These are phyloP conservation scores for Norana najaformis DNA, from an alignment of 2,888 invertebrate genomes.

Conservation along the genomic window DNA sequence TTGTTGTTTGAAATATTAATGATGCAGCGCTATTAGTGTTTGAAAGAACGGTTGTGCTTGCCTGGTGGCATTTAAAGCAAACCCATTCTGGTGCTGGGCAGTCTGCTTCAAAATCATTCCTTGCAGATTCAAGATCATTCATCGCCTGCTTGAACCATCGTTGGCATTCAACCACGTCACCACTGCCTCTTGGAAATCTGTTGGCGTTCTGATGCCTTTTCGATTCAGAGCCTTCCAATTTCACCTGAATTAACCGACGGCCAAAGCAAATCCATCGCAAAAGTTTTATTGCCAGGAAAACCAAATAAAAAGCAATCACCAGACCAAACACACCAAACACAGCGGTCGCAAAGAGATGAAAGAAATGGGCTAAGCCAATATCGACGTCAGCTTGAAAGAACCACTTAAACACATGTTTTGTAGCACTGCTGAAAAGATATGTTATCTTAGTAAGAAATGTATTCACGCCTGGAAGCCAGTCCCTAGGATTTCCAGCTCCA, in stretches of 20 bases:
- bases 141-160: background rate
- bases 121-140: conserved; percentile 25
- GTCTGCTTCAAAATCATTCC: conserved; percentile 26
- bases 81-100: conserved; percentile 19
- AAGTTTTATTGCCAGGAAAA: background rate
- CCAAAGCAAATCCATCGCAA: background rate
- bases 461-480: background rate
- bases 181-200: background rate
- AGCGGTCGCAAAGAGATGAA: background rate
- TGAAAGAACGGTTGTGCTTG: background rate
- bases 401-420: background rate
- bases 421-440: background rate
- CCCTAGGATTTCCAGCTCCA: background rate
- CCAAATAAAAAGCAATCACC: background rate
- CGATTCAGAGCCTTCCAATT: background rate
- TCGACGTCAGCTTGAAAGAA: background rate
- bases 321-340: conserved; percentile 1
- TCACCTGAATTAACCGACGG: background rate
- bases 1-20: background rate
- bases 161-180: background rate
- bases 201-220: background rate
- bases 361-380: background rate
- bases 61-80: conserved; percentile 27
- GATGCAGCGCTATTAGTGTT: background rate
- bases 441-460: background rate